Percentiles rank a stretch among this genome's conserved stretches.
phyloP scores from a whole-genome alignment of 2,888 invertebrate species.

The Orthosia gothica region DNA sequence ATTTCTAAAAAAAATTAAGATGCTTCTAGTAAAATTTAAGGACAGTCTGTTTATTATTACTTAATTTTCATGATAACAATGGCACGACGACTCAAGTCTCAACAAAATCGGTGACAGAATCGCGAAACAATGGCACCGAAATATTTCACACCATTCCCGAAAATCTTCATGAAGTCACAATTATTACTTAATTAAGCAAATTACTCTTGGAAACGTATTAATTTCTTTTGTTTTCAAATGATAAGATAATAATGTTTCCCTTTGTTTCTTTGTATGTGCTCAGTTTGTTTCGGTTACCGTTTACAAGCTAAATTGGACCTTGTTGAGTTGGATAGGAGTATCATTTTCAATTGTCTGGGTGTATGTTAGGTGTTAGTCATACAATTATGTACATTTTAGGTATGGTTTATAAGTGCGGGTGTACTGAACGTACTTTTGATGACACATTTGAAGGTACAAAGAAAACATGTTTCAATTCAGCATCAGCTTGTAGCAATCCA shows the following conservation, averaged over 20 bases:
- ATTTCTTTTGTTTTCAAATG: conserved; percentile 42
- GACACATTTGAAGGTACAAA: conserved; percentile 21
- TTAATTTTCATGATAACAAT: background rate
- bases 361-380: conserved; percentile 46
- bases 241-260: conserved; percentile 53
- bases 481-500: too few species aligned
- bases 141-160: background rate
- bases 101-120: background rate
- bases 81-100: background rate
- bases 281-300: conserved; percentile 20
- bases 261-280: conserved; percentile 59
- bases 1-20: too few species aligned
- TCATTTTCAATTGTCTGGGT: conserved; percentile 40
- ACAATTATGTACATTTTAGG: conserved; percentile 25
- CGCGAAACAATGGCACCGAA: background rate
- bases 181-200: conserved; percentile 20
- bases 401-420: conserved; percentile 26
- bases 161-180: background rate
- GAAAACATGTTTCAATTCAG: background rate
- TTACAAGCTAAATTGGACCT: conserved; percentile 33
- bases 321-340: background rate
- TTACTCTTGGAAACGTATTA: conserved; percentile 24
- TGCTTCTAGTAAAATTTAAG: background rate
- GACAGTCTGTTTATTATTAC: background rate
- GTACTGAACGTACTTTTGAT: conserved; percentile 13